Evolutionary conservation across 1,140 invertebrate species (phyloP), one percentile per base, ranked within the genome.

Genomic region (Bombus balteatus): DNA sequence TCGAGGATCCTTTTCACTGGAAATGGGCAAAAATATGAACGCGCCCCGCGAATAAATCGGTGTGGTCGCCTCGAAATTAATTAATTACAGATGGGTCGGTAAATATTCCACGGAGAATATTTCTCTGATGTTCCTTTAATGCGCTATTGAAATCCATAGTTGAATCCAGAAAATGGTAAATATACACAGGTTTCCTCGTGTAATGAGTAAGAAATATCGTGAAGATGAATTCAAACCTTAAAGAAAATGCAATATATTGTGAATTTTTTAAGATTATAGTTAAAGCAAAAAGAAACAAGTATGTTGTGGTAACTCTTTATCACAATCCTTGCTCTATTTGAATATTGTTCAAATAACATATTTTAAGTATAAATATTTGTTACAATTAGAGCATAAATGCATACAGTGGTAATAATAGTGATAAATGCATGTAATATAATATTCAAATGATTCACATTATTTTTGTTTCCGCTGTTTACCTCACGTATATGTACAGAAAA

Each of bases 1-100:
- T 84, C 41, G 62, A 3, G 65, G 65, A 66, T 76, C 57, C 79
- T 13, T 85, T 82, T 82, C 80, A 82, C 13, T 15, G 5, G 65
- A 6, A 43, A 43, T 41, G 53, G 53, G 12, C 0, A 65, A 74
- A 82, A 82, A 43, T 65, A 82, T 74, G 37, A 25, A 32, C 71
- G 53, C 71, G 70, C 43, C 32, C n/a, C 0, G 68, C 34, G 72
- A 80, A 88, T 81, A 77, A 74, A 70, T 77, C 59, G 65, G 65
- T 74, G 62, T 43, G 43, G 34, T 75, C 15, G 32, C 53, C 22
- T 59, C n/a, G 39, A 70, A 72, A 62, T 70, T 8, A 62, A 81
- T 81, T 73, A 73, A 81, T 81, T 73, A 57, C 22, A 3, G 25
- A 9, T 1, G 9, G 6, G 5, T 9, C 10, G n/a, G 59, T 25